Evolutionary conservation across 2,888 invertebrate species (phyloP).

Genomic region (Pyrrhia umbra): DNA sequence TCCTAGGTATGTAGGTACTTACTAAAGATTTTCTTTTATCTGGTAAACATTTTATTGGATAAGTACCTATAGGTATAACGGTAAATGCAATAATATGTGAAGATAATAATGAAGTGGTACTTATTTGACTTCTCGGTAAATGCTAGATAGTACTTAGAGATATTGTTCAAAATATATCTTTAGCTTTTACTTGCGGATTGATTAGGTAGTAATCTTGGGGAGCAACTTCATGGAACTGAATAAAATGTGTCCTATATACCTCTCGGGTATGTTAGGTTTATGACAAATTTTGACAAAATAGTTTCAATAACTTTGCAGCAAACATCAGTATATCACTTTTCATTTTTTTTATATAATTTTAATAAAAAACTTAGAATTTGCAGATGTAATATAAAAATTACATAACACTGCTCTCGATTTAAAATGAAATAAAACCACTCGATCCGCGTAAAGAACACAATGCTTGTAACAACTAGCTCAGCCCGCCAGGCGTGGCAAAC

Average conservation of each 20-base stretch:
- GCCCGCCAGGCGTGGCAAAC: slow-evolving; percentile 37
- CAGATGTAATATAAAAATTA: background rate
- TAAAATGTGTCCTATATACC: too few species aligned
- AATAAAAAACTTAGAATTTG: background rate
- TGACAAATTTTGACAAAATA: too few species aligned
- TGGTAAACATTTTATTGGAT: background rate
- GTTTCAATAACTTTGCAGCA: too few species aligned
- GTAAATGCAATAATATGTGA: background rate
- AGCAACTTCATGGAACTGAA: too few species aligned
- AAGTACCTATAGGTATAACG: background rate
- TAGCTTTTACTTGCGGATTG: background rate
- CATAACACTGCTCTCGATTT: background rate
- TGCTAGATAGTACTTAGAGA: background rate
- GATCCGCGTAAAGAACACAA: slow-evolving; percentile 35
- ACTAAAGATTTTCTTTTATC: background rate
- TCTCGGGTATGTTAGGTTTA: too few species aligned
- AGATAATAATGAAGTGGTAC: background rate
- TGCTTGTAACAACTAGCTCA: slow-evolving; percentile 27
- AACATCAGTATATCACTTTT: too few species aligned
- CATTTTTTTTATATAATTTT: too few species aligned
- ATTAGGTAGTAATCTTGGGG: background rate
- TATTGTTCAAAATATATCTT: background rate
- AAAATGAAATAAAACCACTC: slow-evolving; percentile 11
- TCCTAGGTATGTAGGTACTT: background rate
- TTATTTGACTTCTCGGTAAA: background rate